These are phyloP conservation scores for Periparus ater DNA, from an alignment of 2,797 vertebrate genomes.

Conservation along the genomic window DNA sequence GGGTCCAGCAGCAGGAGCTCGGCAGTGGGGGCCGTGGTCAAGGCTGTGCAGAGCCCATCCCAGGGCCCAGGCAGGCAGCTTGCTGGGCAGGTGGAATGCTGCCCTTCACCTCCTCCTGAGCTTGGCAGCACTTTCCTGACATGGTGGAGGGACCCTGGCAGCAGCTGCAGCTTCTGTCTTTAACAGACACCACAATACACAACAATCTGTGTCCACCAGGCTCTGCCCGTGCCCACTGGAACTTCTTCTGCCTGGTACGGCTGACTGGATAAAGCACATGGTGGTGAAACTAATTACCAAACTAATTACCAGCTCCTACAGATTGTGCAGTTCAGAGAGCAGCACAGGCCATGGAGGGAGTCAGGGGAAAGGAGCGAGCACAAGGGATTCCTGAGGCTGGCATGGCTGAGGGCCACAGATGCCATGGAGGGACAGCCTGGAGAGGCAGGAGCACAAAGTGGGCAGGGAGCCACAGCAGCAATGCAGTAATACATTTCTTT, in stretches of 20 bases:
- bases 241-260: background rate
- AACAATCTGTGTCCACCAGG: background rate
- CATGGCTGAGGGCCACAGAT: background rate
- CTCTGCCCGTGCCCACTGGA: background rate
- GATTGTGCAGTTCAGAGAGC: background rate
- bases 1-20: fast-evolving
- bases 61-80: background rate
- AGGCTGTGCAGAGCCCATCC: background rate
- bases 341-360: fast-evolving
- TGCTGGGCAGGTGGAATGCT: background rate
- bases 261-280: fast-evolving
- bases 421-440: background rate
- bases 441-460: background rate
- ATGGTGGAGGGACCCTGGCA: fast-evolving
- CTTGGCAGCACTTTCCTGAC: background rate
- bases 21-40: fast-evolving
- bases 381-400: background rate
- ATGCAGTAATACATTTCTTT: background rate
- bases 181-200: background rate
- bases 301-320: fast-evolving
- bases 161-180: background rate
- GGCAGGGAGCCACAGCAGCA: background rate
- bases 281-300: background rate
- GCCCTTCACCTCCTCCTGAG: background rate
- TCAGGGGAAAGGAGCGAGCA: fast-evolving